Percentiles rank a stretch among this genome's conserved stretches.
Evolutionary conservation across 2,888 invertebrate genomes (phyloP).

Genomic region (Xestia xanthographa): DNA sequence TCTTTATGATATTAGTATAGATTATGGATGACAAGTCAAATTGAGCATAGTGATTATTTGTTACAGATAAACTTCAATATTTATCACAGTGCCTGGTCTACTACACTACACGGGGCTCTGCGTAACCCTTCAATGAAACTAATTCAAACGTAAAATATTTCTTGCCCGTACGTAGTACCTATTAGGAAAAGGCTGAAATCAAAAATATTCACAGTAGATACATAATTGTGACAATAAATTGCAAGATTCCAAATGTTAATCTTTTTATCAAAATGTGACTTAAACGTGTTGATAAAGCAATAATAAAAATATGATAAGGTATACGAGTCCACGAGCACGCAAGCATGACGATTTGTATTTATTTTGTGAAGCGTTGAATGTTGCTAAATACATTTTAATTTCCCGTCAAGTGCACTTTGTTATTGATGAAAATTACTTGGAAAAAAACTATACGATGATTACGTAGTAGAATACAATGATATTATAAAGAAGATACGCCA

Average conservation of each 20-base stretch:
- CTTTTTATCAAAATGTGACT: conserved; percentile 5
- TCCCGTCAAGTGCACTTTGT: conserved; percentile 12
- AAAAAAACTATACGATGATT: background rate
- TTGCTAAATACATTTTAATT: conserved; percentile 30
- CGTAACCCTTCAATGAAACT: background rate
- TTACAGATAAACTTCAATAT: too few species aligned
- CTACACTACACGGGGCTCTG: background rate
- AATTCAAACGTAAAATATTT: background rate
- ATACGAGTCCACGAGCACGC: conserved; percentile 7
- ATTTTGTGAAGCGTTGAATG: conserved; percentile 7
- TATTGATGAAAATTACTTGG: conserved; percentile 10
- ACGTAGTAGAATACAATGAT: too few species aligned
- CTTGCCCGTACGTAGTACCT: background rate
- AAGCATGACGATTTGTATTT: conserved; percentile 21
- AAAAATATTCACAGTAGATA: background rate
- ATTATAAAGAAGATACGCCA: too few species aligned
- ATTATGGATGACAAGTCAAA: too few species aligned
- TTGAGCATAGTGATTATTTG: too few species aligned
- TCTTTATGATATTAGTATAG: too few species aligned
- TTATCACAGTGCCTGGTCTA: background rate
- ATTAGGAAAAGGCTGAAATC: background rate
- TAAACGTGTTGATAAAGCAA: conserved; percentile 1
- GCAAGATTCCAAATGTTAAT: background rate
- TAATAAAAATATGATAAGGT: background rate
- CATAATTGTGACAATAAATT: background rate